These are phyloP conservation scores for Clarias gariepinus DNA, from an alignment of 2,113 vertebrate species.

Conservation along the genomic window DNA sequence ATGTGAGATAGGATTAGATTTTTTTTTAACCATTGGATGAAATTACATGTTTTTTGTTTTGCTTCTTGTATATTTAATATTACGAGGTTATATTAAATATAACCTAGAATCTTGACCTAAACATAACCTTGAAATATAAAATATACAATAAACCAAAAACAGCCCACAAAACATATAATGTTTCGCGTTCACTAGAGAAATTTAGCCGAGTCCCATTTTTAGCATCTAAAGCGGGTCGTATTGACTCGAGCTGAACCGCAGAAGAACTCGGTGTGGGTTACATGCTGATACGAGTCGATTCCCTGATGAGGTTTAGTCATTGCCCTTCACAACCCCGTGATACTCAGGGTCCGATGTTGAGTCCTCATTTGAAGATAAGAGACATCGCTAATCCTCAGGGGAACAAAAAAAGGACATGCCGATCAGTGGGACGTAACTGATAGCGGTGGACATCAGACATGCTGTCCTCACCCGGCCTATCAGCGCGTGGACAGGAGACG, in stretches of 20 bases:
- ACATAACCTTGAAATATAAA: neutral
- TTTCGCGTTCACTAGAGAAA: neutral
- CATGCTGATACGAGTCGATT: neutral
- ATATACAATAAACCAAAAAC: neutral
- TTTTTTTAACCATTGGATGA: neutral
- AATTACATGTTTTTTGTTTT: neutral
- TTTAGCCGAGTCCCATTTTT: neutral
- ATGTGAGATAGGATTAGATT: neutral
- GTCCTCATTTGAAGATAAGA: conserved; percentile 53
- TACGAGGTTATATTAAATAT: no score
- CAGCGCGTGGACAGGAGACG: conserved; percentile 28
- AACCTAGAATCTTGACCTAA: neutral
- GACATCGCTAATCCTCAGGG: conserved; percentile 46
- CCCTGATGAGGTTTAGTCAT: neutral
- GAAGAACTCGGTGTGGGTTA: conserved; percentile 2
- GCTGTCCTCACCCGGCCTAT: conserved; percentile 41
- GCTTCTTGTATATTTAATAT: no score
- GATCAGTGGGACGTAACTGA: conserved; percentile 43
- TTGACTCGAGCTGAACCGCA: neutral
- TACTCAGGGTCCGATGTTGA: conserved; percentile 44
- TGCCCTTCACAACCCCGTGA: conserved; percentile 22
- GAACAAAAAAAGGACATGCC: conserved; percentile 22
- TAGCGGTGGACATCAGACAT: conserved; percentile 41
- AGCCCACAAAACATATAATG: neutral
- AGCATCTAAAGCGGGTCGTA: neutral